Conservation (phyloP, 2,797 vertebrate genomes). For the Hypotaenidia okinawae region DNA sequence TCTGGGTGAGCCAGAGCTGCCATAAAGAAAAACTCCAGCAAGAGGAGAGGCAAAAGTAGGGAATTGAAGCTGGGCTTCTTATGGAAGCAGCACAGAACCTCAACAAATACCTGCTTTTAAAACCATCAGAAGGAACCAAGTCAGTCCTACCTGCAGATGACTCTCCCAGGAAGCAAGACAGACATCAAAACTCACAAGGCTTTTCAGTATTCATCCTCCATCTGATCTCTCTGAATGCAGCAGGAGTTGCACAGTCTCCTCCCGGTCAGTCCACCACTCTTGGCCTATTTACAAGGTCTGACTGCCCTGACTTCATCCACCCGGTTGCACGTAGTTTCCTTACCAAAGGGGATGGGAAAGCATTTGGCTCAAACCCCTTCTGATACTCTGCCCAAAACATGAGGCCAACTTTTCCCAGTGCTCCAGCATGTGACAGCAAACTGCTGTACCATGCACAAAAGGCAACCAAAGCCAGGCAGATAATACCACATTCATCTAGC, state of each 20-base stretch:
- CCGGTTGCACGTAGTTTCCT: neutral
- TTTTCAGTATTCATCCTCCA: neutral
- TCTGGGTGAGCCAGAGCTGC: neutral
- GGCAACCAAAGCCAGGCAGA: constrained; percentile 18
- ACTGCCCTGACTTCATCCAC: neutral
- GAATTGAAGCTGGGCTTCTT: neutral
- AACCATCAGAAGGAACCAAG: neutral
- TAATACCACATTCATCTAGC: constrained; percentile 55
- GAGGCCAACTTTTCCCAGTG: constrained; percentile 22
- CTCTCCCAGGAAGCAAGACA: neutral
- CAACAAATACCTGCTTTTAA: neutral
- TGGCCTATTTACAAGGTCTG: neutral
- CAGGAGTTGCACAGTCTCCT: neutral
- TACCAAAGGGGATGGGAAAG: constrained; percentile 1
- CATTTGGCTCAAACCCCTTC: constrained; percentile 10
- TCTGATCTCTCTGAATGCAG: neutral
- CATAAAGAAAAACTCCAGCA: neutral
- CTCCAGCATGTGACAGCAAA: constrained; percentile 56
- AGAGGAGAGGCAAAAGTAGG: neutral
- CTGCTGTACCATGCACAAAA: constrained; percentile 20
- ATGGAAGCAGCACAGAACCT: neutral
- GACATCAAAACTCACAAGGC: neutral
- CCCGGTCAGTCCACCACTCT: neutral
- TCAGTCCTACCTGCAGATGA: constrained; percentile 57
- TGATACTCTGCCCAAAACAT: constrained; percentile 19